Conservation (phyloP, 2,797 vertebrate genomes). For the Varecia variegata region DNA sequence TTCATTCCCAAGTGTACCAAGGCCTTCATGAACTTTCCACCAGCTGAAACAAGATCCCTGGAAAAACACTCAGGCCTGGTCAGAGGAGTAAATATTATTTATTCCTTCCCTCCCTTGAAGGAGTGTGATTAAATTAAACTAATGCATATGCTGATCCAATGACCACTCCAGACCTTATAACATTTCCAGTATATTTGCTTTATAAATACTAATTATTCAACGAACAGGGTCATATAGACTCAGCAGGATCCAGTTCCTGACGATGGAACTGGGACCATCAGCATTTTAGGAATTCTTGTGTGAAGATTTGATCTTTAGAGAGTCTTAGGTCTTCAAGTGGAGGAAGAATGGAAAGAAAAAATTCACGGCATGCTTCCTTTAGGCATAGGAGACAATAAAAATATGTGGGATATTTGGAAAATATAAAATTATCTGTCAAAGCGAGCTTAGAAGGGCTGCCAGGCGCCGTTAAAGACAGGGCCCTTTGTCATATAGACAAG, state of each 20-base stretch:
- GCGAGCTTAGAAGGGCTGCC: background rate
- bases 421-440: background rate
- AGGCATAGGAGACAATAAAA: background rate
- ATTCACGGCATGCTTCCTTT: background rate
- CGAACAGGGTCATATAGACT: background rate
- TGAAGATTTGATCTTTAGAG: background rate
- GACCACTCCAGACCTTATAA: no score
- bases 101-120: background rate
- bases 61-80: background rate
- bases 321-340: background rate
- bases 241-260: background rate
- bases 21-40: background rate
- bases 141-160: background rate
- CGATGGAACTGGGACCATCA: fast-evolving
- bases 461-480: fast-evolving
- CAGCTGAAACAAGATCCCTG: background rate
- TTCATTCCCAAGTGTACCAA: background rate
- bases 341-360: background rate
- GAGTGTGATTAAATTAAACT: background rate
- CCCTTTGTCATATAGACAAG: no score
- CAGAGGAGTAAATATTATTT: background rate
- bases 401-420: background rate
- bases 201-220: background rate
- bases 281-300: no score
- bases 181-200: no score